These are phyloP conservation scores for Corythornis leucogaster DNA, from an alignment of 2,797 vertebrate species.

Conservation along the genomic window DNA sequence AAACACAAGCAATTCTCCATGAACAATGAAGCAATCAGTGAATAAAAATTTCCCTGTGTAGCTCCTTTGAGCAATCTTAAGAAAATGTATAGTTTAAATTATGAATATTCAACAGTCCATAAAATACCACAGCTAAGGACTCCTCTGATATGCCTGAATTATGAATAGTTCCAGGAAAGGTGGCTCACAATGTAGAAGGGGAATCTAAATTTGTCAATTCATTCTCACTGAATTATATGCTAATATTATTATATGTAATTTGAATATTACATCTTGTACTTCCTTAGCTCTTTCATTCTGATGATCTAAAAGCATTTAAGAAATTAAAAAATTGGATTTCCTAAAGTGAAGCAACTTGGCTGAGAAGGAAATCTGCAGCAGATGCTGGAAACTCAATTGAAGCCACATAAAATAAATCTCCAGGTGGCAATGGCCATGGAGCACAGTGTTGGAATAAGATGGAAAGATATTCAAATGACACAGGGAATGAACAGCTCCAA, in stretches of 20 bases:
- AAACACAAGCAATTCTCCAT: slow-evolving; percentile 23
- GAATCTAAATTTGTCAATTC: slow-evolving; percentile 33
- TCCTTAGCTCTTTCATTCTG: not conserved
- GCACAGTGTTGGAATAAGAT: not conserved
- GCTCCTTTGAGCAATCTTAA: slow-evolving; percentile 6
- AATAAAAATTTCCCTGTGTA: slow-evolving; percentile 21
- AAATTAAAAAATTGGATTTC: slow-evolving; percentile 25
- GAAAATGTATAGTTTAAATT: slow-evolving; percentile 25
- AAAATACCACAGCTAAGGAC: slow-evolving; percentile 26
- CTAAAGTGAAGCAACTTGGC: not conserved
- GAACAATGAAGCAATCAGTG: slow-evolving; percentile 11
- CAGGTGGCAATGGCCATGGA: not conserved
- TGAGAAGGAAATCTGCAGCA: not conserved
- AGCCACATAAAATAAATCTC: slow-evolving; percentile 1
- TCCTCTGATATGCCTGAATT: slow-evolving; percentile 15
- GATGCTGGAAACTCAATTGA: slow-evolving; percentile 8
- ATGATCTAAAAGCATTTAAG: slow-evolving; percentile 22
- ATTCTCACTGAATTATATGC: slow-evolving; percentile 5
- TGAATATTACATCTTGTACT: not conserved
- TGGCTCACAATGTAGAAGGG: not conserved
- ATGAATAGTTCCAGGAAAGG: slow-evolving; percentile 43
- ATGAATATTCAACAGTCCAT: slow-evolving; percentile 51
- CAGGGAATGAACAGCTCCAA: not conserved
- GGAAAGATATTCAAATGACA: not conserved
- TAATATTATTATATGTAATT: slow-evolving; percentile 16